A percentile compares a stretch with the other conserved stretches of the same genome.
Evolutionary conservation across 64 coral and sea anemone genomes (phyloP).

Genomic region (Montipora efflorescens): DNA sequence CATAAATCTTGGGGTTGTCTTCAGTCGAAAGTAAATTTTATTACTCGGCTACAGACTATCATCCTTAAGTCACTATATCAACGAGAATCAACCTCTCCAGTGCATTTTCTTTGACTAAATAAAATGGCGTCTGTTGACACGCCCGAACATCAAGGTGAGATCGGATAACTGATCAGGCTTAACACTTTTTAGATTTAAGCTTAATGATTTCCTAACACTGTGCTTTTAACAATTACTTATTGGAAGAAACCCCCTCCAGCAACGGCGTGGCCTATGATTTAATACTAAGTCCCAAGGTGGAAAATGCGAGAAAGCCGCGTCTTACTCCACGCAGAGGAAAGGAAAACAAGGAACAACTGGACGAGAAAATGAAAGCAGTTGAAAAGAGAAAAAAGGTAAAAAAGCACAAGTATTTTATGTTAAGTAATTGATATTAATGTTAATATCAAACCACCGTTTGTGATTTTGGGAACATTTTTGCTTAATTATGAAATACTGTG

Average conservation of each 20-base stretch:
- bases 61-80: not conserved
- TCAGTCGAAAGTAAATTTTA: not conserved
- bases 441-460: too few species aligned
- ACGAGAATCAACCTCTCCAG: not conserved
- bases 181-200: not conserved
- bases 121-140: conserved; percentile 33
- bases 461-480: too few species aligned
- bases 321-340: conserved; percentile 74
- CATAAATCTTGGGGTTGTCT: not conserved
- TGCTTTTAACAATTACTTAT: not conserved
- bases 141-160: conserved; percentile 5
- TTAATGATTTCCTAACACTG: not conserved
- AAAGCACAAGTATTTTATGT: not conserved
- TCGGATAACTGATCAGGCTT: not conserved
- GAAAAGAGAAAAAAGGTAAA: conserved; percentile 81
- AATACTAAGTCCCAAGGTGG: conserved; percentile 69
- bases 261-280: conserved; percentile 74
- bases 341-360: conserved; percentile 75
- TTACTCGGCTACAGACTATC: not conserved
- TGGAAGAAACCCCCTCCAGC: conserved; percentile 7
- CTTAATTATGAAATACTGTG: too few species aligned
- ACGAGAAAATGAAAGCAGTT: conserved; percentile 72
- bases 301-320: conserved; percentile 85
- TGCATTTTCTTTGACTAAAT: not conserved
- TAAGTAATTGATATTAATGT: too few species aligned